Evolutionary conservation across 2,113 vertebrate species (phyloP).

Genomic region (Aix galericulata): DNA sequence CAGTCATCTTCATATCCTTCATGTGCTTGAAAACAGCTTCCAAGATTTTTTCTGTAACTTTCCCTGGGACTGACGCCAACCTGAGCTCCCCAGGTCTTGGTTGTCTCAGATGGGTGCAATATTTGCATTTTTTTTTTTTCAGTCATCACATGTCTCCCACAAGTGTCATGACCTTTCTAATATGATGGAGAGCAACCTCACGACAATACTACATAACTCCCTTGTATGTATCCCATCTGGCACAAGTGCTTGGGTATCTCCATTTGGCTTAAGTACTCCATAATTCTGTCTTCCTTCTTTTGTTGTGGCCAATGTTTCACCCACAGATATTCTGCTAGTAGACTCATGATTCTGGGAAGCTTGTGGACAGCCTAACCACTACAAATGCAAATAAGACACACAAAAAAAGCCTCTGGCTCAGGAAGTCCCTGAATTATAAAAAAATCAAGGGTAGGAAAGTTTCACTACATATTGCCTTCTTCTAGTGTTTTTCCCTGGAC

Average conservation of each 20-base stretch:
- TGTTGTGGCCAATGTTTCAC: not conserved
- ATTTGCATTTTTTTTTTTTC: not conserved
- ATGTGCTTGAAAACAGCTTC: not conserved
- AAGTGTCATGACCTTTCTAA: not conserved
- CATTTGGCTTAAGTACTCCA: not conserved
- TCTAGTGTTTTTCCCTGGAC: not conserved
- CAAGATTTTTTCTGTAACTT: not conserved
- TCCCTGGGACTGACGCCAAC: not conserved
- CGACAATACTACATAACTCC: not conserved
- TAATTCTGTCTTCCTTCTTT: not conserved
- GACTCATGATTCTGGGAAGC: not conserved
- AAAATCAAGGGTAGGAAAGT: not conserved
- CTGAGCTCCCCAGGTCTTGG: not conserved
- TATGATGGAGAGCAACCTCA: not conserved
- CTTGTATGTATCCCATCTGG: rapidly evolving
- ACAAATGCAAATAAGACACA: not conserved
- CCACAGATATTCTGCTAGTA: not conserved
- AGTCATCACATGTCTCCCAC: not conserved
- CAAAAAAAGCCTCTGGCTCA: not conserved
- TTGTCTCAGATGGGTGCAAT: not conserved
- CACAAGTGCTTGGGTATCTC: not conserved
- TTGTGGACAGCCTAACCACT: not conserved
- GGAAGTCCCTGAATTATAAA: not conserved
- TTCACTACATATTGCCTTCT: not conserved
- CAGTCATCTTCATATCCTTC: not conserved